Conservation (phyloP, 2,113 vertebrate genomes). For the Baryphthengus martii region DNA sequence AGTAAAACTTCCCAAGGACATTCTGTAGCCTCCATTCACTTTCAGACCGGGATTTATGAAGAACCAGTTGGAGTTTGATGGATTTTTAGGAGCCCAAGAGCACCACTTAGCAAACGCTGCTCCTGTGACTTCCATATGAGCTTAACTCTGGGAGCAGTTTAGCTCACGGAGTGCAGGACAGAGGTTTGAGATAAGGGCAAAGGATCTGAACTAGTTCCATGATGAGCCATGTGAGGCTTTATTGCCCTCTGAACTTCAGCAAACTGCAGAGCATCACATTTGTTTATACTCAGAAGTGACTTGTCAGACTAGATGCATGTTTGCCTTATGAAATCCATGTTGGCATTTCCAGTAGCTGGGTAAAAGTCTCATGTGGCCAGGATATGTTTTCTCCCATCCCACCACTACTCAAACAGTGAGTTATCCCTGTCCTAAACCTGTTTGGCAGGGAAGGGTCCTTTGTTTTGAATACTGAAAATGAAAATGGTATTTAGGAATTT, state of each 20-base stretch:
- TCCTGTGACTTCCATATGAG: background rate
- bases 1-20: background rate
- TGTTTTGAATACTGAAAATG: background rate
- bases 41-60: background rate
- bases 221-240: background rate
- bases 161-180: rapidly evolving
- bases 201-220: background rate
- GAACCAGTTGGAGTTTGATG: background rate
- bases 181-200: background rate
- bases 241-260: background rate
- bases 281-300: background rate
- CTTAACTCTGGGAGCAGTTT: background rate
- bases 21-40: background rate
- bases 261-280: background rate
- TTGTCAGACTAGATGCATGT: background rate
- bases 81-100: background rate
- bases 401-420: background rate
- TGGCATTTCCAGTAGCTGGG: background rate
- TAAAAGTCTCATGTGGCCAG: background rate
- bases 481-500: background rate
- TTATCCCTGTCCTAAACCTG: background rate
- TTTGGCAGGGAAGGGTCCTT: background rate
- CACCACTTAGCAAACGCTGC: background rate
- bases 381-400: background rate
- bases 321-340: background rate